Base-by-base conservation (phyloP, 1,140 invertebrate species). In the Tribolium castaneum region DNA sequence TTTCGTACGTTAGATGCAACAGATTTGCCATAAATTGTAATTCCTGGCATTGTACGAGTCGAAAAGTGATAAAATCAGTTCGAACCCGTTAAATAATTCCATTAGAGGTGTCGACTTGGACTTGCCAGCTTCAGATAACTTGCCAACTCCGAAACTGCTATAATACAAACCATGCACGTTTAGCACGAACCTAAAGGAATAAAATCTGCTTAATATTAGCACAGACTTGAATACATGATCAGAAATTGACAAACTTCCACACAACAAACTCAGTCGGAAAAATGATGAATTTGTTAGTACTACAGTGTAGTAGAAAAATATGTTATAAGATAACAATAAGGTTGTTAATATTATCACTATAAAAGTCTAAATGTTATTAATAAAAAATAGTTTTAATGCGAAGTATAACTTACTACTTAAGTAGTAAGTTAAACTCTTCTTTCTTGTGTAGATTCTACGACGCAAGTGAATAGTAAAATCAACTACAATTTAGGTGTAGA, bases 41-140 rank as follows among this genome's bases (percentile, higher is more conserved):
- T 62, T 62, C 56, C 34, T 62, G 56, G 56, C 56, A 34, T 62
- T 22, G 56, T 34, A 34, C 56, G 34, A 62, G n/a, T 62, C 56
- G 13, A 62, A 34, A 62, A 62, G 56, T 62, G 56, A 62, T 62
- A 62, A 62, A 62, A 62, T 62, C 56, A 62, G 34, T 62, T 34
- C 22, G 56, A 62, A 62, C 34, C 56, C 56, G 34, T 62, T 62
- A 62, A 62, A 62, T 62, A 62, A 62, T 62, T 62, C 56, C 56
- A 62, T 62, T 62, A 62, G 56, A 62, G 34, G 56, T 62, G 56
- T 62, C 56, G 56, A 34, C 22, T 62, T 34, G 56, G 56, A 34
- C 22, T 22, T 45, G 39, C 39, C 39, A 45, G 39, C 9, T 45
- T 45, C 39, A 45, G 39, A 45, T 45, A 45, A 45, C 39, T 45